Base-by-base conservation (phyloP, 2,113 vertebrate species). In the Gobius niger region DNA sequence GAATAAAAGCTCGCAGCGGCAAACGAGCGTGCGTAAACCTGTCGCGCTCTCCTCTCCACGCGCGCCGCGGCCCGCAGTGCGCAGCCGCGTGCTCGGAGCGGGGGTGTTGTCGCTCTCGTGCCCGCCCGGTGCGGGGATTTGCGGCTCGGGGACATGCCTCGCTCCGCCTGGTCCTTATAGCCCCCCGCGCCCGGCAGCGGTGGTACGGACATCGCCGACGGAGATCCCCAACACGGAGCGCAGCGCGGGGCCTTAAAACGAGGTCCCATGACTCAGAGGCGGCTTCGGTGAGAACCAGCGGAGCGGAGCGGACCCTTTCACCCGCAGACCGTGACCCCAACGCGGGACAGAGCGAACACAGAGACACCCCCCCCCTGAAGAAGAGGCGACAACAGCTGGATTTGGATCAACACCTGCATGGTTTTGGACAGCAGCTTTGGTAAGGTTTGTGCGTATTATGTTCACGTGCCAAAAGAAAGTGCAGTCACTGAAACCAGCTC, bases 171-270 rank as follows among this genome's bases (percentile, higher is more conserved):
- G 93, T 94, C 94, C 90, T 91, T 90, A 91, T 90, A 89, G 92
- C 89, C 88, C 89, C 88, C 93, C 85, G 90, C 83, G 61, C 94
- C 93, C 93, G 91, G 90, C 90, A 88, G 74, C 93, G 91, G 93
- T 96, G 95, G 95, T 93, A 97, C 94, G 94, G 96, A 97, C 92
- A 92, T 97, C 94, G 90, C 96, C 93, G 91, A 92, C 83, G 88
- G 93, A 94, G 94, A 93, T 92, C 84, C 89, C 89, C 70, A 87
- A 90, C 91, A 76, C 94, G 89, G 85, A 54, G 52, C 24, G 44
- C 44, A 74, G 76, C 70, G 50, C 50, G 89, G 83, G 90, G 89
- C 77, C 92, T 94, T 92, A 91, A 92, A 94, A 90, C 68, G 84
- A 88, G 87, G 93, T 93, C 95, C 93, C 90, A 94, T 95, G 94